Evolutionary conservation across 2,888 invertebrate genomes (phyloP), one percentile per base, ranked within the genome.

Genomic region (Stictocephala bisonia): DNA sequence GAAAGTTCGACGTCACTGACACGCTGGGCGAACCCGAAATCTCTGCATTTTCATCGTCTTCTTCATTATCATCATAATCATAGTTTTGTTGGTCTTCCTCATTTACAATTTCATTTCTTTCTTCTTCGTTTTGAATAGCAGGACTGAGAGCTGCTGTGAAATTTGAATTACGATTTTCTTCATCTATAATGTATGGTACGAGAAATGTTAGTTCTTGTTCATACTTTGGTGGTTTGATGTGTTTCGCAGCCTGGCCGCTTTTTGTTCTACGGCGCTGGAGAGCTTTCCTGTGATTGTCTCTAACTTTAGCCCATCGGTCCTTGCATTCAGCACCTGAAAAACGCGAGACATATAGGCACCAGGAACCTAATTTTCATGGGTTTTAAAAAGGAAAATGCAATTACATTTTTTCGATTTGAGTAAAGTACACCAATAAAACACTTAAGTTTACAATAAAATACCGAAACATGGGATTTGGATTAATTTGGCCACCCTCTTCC

Each of bases 141-240:
- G 56, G 56, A 27, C n/a, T n/a, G n/a, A n/a, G n/a, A n/a, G n/a
- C n/a, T n/a, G n/a, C n/a, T n/a, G 56, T 27, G 13, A 56, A 56
- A 27, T 56, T 56, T 15, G 56, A 56, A 26, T 13, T 24, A 56
- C 56, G 27, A 31, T 31, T 60, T 13, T 60, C 60, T 11, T 29
- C 31, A 18, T 68, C 68, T 6, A 29, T 4, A 6, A 68, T 26
- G 18, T 68, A 31, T 13, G 51, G 22, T 48, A 51, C 51, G 11
- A 68, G n/a, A n/a, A 68, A 68, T 15, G 50, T 18, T 13, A 68
- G 51, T 31, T 68, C 68, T 18, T 67, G 44, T 26, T 26, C 24
- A 48, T 67, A 67, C 20, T 31, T 48, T 3, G 68, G 68, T 11
- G 68, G 51, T 68, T 68, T 68, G 15, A 22, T 4, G 20, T 18